A percentile compares a stretch with the other conserved stretches of the same genome.
These are phyloP conservation scores for Passer montanus DNA, from an alignment of 2,113 vertebrate species.

Conservation along the genomic window DNA sequence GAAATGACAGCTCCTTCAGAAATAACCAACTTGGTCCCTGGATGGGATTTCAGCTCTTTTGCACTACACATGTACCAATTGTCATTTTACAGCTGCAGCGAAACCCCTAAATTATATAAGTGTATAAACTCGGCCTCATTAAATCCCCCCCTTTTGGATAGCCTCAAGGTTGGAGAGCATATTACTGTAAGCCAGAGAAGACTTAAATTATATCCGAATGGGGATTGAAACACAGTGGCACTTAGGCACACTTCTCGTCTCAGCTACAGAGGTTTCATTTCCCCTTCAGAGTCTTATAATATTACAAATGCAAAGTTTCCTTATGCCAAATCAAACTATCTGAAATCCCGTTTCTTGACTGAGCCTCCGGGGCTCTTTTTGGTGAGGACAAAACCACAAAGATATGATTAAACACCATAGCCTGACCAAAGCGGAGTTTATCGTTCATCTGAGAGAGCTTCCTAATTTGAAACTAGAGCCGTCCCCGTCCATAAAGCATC, in stretches of 20 bases:
- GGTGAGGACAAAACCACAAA: background rate
- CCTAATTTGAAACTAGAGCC: conserved; percentile 6
- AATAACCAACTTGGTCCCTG: conserved; percentile 74
- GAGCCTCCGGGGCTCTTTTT: background rate
- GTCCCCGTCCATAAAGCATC: background rate
- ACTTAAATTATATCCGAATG: conserved; percentile 42
- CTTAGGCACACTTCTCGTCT: conserved; percentile 28
- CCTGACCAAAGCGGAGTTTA: conserved; percentile 33
- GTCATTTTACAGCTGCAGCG: conserved; percentile 43
- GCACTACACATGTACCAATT: conserved; percentile 66
- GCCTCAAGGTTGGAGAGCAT: conserved; percentile 3
- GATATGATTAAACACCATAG: background rate
- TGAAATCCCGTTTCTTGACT: conserved; percentile 15
- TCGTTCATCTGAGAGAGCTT: background rate
- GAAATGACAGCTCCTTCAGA: conserved; percentile 85
- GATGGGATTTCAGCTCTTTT: conserved; percentile 85
- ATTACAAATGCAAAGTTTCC: conserved; percentile 33
- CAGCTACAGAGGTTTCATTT: conserved; percentile 37
- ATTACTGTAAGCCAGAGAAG: conserved; percentile 16
- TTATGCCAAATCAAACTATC: conserved; percentile 33
- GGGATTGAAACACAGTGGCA: conserved; percentile 3
- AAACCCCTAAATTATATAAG: conserved; percentile 58
- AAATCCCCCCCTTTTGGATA: background rate
- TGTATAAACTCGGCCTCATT: conserved; percentile 42
- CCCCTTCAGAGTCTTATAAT: conserved; percentile 3